phyloP scores from a whole-genome alignment of 2,797 vertebrate species.

The Squalus acanthias region DNA sequence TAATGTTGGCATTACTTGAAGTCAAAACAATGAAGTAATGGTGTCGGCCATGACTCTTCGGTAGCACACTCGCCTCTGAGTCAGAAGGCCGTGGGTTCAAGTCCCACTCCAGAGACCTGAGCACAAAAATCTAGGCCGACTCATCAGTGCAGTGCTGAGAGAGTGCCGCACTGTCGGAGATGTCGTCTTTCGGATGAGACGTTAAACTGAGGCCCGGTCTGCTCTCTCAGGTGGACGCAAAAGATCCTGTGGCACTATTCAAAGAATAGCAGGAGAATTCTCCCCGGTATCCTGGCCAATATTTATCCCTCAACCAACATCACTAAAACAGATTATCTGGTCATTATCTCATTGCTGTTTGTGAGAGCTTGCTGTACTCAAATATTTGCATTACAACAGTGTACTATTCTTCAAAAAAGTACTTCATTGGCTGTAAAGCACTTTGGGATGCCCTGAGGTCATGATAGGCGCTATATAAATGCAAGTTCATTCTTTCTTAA shows the following conservation, averaged over 20 bases:
- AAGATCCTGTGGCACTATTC: neutral
- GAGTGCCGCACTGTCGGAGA: neutral
- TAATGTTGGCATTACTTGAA: neutral
- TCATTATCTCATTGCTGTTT: neutral
- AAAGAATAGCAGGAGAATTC: neutral
- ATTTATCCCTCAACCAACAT: neutral
- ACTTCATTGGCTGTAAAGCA: neutral
- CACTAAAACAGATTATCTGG: neutral
- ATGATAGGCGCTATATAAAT: neutral
- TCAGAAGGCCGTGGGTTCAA: neutral
- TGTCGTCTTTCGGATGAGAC: neutral
- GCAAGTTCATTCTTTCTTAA: neutral
- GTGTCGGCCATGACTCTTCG: neutral
- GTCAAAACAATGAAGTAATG: neutral
- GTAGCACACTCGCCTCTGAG: neutral
- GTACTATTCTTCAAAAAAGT: neutral
- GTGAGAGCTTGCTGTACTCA: neutral
- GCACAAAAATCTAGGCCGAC: neutral
- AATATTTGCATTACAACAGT: neutral
- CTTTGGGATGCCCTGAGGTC: neutral
- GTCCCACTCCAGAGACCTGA: neutral
- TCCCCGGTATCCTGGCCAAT: no score
- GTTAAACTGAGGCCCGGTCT: neutral
- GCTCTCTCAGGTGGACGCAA: neutral
- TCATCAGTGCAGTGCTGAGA: neutral